Evolutionary conservation across 2,113 vertebrate species (phyloP).

Genomic region (Pavo muticus): DNA sequence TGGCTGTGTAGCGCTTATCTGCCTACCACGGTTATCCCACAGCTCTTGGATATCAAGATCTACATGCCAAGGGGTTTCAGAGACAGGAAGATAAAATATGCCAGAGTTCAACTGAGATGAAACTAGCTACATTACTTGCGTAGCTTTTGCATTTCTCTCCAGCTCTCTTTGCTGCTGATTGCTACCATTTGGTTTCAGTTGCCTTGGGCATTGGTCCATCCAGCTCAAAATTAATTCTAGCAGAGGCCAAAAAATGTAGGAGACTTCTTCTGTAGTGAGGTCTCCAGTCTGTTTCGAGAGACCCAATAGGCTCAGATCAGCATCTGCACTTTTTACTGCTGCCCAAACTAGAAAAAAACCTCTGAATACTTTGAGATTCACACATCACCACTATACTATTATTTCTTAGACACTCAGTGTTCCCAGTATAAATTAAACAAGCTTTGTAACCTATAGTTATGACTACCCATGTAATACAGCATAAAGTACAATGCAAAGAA

Average conservation of each 20-base stretch:
- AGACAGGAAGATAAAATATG: slow-evolving; percentile 5
- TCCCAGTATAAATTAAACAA: not conserved
- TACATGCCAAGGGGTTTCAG: not conserved
- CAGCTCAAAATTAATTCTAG: slow-evolving; percentile 21
- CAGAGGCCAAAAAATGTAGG: not conserved
- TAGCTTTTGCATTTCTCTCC: slow-evolving; percentile 2
- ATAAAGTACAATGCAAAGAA: not conserved
- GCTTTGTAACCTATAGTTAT: not conserved
- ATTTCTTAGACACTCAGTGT: not conserved
- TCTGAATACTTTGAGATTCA: slow-evolving; percentile 13
- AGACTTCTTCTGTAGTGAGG: not conserved
- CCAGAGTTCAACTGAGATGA: not conserved
- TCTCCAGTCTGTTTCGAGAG: not conserved
- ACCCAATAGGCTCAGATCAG: not conserved
- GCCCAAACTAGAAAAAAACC: not conserved
- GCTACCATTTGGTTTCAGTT: slow-evolving; percentile 40
- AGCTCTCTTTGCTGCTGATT: slow-evolving; percentile 2
- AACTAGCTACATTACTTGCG: not conserved
- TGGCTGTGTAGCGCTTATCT: not conserved
- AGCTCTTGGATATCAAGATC: not conserved
- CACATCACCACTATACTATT: not conserved
- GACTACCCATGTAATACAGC: not conserved
- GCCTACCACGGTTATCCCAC: not conserved
- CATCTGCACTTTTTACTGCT: slow-evolving; percentile 6
- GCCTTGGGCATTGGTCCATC: not conserved